Conservation (phyloP, 2,888 invertebrate species). For the Heliothis peltigera region DNA sequence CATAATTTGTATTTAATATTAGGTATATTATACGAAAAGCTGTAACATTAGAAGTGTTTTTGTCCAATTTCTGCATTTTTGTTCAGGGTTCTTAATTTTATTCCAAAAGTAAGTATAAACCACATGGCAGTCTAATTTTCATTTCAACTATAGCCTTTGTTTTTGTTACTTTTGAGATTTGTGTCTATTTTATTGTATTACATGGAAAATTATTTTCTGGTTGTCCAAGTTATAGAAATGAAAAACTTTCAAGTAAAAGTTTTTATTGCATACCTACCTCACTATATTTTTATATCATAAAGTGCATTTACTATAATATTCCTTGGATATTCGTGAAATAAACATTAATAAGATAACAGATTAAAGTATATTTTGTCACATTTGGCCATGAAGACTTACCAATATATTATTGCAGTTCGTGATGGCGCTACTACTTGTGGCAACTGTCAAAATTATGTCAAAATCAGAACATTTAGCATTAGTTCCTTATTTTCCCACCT, state of each 20-base stretch:
- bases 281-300: too few relatives aligned
- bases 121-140: conserved; percentile 36
- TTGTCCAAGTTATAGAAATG: conserved; percentile 14
- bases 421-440: background rate
- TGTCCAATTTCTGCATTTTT: conserved; percentile 26
- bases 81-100: background rate
- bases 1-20: background rate
- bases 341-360: background rate
- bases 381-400: too few relatives aligned
- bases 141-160: background rate
- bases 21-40: background rate
- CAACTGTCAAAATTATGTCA: conserved; percentile 22
- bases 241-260: background rate
- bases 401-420: too few relatives aligned
- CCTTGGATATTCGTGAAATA: background rate
- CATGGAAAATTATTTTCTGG: background rate
- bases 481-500: conserved; percentile 4
- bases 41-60: background rate
- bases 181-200: background rate
- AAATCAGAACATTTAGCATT: conserved; percentile 6
- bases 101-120: background rate
- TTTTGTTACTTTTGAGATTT: background rate
- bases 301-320: background rate
- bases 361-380: background rate
- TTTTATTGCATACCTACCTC: background rate